Conservation (phyloP, 2,888 invertebrate species). For the Scrobipalpa costella region DNA sequence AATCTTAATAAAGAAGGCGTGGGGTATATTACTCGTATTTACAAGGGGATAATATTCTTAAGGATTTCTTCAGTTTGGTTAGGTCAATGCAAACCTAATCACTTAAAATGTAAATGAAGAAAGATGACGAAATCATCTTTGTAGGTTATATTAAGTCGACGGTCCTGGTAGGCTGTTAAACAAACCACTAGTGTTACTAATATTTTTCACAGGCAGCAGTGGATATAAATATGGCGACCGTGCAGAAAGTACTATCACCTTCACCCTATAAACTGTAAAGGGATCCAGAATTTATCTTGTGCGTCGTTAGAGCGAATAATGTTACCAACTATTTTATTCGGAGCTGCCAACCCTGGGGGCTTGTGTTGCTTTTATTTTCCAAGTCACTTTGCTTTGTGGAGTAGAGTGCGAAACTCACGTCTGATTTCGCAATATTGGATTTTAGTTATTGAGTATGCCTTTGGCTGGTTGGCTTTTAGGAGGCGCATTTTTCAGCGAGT, state of each 20-base stretch:
- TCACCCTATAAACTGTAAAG: slow-evolving; percentile 56
- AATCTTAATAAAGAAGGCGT: too few relatives aligned
- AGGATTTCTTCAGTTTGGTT: too few relatives aligned
- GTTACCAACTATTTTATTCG: slow-evolving; percentile 61
- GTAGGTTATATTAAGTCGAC: too few relatives aligned
- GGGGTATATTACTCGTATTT: too few relatives aligned
- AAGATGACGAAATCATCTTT: too few relatives aligned
- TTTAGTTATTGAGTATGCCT: slow-evolving; percentile 13
- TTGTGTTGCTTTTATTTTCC: slow-evolving; percentile 28
- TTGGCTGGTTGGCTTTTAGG: background rate
- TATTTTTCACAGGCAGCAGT: background rate
- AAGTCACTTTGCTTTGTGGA: slow-evolving; percentile 7
- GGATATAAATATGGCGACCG: background rate
- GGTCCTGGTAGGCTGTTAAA: too few relatives aligned
- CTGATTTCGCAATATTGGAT: slow-evolving; percentile 10
- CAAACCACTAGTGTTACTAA: background rate
- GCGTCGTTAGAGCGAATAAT: slow-evolving; percentile 67
- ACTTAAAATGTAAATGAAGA: too few relatives aligned
- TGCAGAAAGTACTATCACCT: slow-evolving; percentile 34
- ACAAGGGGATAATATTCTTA: too few relatives aligned
- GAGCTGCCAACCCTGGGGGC: slow-evolving; percentile 34
- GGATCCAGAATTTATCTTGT: slow-evolving; percentile 65
- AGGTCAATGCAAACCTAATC: too few relatives aligned
- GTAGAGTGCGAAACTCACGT: slow-evolving; percentile 3
- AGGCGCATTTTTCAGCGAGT: background rate